phyloP scores from a whole-genome alignment of 1,140 invertebrate genomes.

The Drosophila repletoides region DNA sequence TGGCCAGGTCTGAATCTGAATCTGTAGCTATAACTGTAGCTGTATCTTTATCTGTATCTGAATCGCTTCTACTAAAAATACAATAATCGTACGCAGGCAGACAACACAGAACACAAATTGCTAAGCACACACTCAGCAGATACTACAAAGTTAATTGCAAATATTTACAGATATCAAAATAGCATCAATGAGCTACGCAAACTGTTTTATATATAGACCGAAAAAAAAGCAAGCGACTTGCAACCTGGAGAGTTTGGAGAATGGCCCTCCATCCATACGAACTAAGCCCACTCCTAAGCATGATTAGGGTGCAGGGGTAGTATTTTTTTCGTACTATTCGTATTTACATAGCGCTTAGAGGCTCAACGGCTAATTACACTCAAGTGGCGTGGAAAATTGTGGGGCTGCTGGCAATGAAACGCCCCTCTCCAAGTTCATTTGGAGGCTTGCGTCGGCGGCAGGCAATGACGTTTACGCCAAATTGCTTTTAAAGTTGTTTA shows the following conservation, averaged over 20 bases:
- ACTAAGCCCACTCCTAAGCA: not conserved
- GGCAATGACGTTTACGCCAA: conserved; percentile 65
- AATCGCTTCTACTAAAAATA: conserved; percentile 17
- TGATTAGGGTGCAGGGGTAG: not conserved
- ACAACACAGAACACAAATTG: conserved; percentile 31
- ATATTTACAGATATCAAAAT: conserved; percentile 77
- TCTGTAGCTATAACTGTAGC: too few species aligned
- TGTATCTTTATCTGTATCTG: not conserved
- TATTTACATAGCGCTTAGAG: conserved; percentile 69
- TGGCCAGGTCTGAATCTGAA: conserved; percentile 4
- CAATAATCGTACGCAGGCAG: conserved; percentile 12
- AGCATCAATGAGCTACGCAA: conserved; percentile 68
- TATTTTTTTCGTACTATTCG: conserved; percentile 16
- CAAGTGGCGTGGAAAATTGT: conserved; percentile 80
- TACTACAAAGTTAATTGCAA: conserved; percentile 51
- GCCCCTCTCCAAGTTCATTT: not conserved
- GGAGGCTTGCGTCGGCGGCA: not conserved
- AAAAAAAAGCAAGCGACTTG: not conserved
- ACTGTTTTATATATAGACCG: conserved; percentile 62
- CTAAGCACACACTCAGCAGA: conserved; percentile 15
- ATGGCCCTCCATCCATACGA: not conserved
- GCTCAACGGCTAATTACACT: conserved; percentile 76
- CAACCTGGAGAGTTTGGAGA: not conserved
- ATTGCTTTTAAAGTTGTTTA: conserved; percentile 56
- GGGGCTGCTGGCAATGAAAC: conserved; percentile 41